Conservation (phyloP, 1,140 invertebrate species). For the Druon quercuslanigerum region DNA sequence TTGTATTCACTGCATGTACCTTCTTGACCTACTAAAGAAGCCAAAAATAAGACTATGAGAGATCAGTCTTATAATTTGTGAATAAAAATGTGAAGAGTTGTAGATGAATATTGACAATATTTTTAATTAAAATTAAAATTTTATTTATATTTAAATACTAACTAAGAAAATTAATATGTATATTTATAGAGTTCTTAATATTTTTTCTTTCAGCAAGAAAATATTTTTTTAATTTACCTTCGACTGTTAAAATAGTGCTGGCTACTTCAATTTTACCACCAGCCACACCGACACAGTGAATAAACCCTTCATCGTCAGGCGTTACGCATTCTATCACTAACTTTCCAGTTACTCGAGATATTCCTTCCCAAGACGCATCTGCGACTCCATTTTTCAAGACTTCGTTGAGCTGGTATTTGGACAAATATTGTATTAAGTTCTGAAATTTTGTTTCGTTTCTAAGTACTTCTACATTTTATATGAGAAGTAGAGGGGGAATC, state of each 20-base stretch:
- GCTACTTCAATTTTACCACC: conserved; percentile 77
- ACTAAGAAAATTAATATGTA: not conserved
- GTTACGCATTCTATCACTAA: conserved; percentile 80
- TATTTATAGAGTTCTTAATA: not conserved
- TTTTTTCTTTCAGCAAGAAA: conserved; percentile 34
- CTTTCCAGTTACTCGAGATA: conserved; percentile 80
- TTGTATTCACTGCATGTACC: not conserved
- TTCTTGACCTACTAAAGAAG: not conserved
- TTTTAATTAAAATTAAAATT: no score
- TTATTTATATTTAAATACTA: not conserved
- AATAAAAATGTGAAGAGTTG: no score
- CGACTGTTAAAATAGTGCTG: conserved; percentile 64
- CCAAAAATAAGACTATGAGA: not conserved
- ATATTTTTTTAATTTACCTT: conserved; percentile 52
- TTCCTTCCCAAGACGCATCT: conserved; percentile 62
- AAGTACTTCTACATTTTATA: conserved; percentile 44
- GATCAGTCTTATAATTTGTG: no score
- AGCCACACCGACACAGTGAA: conserved; percentile 84
- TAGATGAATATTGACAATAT: no score
- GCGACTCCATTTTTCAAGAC: conserved; percentile 53
- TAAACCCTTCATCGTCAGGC: conserved; percentile 78
- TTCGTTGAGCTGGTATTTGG: conserved; percentile 52
- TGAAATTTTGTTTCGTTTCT: conserved; percentile 35
- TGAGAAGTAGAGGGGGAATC: conserved; percentile 75
- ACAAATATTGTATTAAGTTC: not conserved